A percentile compares a stretch with the other conserved stretches of the same genome.
These are phyloP conservation scores for Ditula angustiorana DNA, from an alignment of 2,888 invertebrate species.

Conservation along the genomic window DNA sequence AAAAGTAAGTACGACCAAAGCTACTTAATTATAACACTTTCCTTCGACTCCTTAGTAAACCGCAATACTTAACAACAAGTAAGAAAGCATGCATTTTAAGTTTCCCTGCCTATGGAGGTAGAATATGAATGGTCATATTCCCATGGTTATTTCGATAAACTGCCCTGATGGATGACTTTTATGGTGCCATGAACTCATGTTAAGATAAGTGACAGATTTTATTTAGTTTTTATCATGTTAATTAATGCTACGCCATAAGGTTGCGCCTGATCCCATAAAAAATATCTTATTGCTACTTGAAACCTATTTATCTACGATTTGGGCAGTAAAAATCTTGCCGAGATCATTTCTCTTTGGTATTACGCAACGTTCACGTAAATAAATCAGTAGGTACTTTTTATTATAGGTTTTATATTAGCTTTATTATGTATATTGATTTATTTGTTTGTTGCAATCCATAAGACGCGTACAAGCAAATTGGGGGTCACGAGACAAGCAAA, in stretches of 20 bases:
- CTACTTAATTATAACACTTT: too few relatives aligned
- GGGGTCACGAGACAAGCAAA: too few relatives aligned
- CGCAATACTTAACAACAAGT: too few relatives aligned
- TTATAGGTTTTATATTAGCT: too few relatives aligned
- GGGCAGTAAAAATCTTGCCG: neutral
- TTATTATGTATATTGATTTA: too few relatives aligned
- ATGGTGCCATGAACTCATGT: neutral
- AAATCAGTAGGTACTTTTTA: too few relatives aligned
- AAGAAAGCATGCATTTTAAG: too few relatives aligned
- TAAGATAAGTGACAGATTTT: conserved; percentile 17
- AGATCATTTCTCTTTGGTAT: neutral
- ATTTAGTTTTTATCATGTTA: conserved; percentile 23
- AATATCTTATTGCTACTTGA: conserved; percentile 1
- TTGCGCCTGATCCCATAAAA: conserved; percentile 17
- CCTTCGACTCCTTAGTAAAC: neutral
- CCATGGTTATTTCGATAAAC: neutral
- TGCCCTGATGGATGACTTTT: neutral
- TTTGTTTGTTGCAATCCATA: too few relatives aligned
- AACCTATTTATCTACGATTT: conserved; percentile 16
- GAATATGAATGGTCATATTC: neutral
- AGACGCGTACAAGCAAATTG: too few relatives aligned
- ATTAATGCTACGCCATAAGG: conserved; percentile 26
- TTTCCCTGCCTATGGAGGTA: too few relatives aligned
- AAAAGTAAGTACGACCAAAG: too few relatives aligned
- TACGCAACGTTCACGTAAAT: too few relatives aligned